These are phyloP conservation scores for Pseudomugil tenellus DNA, from an alignment of 2,797 vertebrate genomes.

Conservation along the genomic window DNA sequence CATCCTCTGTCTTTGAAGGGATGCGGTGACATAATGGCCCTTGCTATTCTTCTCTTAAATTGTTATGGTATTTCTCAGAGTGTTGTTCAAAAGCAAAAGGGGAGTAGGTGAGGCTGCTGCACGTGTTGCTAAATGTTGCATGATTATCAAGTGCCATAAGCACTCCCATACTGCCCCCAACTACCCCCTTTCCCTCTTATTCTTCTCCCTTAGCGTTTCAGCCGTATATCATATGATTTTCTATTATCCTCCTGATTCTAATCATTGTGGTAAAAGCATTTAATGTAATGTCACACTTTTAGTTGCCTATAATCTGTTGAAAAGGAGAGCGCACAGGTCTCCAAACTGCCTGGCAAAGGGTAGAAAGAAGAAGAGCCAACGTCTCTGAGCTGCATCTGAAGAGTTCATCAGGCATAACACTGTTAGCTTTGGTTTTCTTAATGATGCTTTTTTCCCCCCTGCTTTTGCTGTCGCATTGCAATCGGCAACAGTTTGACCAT, in stretches of 20 bases:
- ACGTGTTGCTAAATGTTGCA: slow-evolving; percentile 80
- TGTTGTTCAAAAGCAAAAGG: slow-evolving; percentile 72
- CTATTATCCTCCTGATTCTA: slow-evolving; percentile 85
- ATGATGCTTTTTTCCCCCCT: slow-evolving; percentile 31
- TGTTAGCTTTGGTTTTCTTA: slow-evolving; percentile 46
- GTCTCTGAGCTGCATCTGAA: slow-evolving; percentile 61
- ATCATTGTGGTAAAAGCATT: slow-evolving; percentile 84
- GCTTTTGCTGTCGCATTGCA: slow-evolving; percentile 41
- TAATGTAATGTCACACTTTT: slow-evolving; percentile 90
- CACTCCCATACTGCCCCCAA: slow-evolving; percentile 46
- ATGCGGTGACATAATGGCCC: slow-evolving; percentile 87
- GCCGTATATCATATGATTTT: slow-evolving; percentile 47
- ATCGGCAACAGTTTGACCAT: slow-evolving; percentile 59
- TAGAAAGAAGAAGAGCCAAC: slow-evolving; percentile 38
- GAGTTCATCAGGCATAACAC: slow-evolving; percentile 68
- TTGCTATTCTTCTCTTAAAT: slow-evolving; percentile 82
- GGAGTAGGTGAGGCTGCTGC: slow-evolving; percentile 73
- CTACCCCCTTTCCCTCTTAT: slow-evolving; percentile 34
- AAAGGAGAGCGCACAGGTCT: slow-evolving; percentile 82
- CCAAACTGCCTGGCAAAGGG: slow-evolving; percentile 69
- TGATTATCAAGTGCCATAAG: slow-evolving; percentile 77
- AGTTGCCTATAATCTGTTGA: slow-evolving; percentile 89
- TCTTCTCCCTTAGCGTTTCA: slow-evolving; percentile 21
- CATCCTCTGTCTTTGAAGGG: slow-evolving; percentile 86
- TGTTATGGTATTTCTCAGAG: slow-evolving; percentile 82